Evolutionary conservation across 2,888 invertebrate genomes (phyloP), one percentile per base, ranked within the genome.

Genomic region (Luperina testacea): DNA sequence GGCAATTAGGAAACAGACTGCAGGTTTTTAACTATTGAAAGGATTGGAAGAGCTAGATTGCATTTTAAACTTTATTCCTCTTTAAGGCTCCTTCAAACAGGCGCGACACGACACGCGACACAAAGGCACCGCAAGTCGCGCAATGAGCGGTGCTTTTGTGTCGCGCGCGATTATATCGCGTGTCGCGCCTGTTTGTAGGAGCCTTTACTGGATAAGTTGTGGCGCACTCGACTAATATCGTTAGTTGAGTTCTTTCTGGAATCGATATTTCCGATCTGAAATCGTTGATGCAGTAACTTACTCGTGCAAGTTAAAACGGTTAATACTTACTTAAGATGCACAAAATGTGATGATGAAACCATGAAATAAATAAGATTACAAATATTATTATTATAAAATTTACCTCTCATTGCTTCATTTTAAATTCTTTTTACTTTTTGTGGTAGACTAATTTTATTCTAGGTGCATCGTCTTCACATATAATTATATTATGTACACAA

Each of bases 51-150:
- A 69, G 68, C 48, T 42, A 51, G 61, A 78, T 78, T 78, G 61
- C 65, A 75, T 84, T 76, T 83, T 61, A 76, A 86, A 65, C 64
- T 71, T 78, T 27, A 72, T 78, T 78, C n/a, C 32, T 67, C 64
- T 71, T n/a, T n/a, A n/a, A n/a, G n/a, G n/a, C n/a, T n/a, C n/a
- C n/a, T n/a, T n/a, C n/a, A n/a, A n/a, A n/a, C n/a, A n/a, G n/a
- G n/a, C n/a, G n/a, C n/a, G n/a, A n/a, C n/a, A n/a, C n/a, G n/a
- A n/a, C n/a, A n/a, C n/a, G n/a, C n/a, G n/a, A n/a, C n/a, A n/a
- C n/a, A n/a, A n/a, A n/a, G n/a, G n/a, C n/a, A n/a, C n/a, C n/a
- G n/a, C n/a, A n/a, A n/a, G n/a, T n/a, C n/a, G n/a, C n/a, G n/a
- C n/a, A n/a, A n/a, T n/a, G n/a, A n/a, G n/a, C n/a, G n/a, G n/a